phyloP scores from a whole-genome alignment of 2,113 vertebrate genomes.

The Zapus hudsonius region DNA sequence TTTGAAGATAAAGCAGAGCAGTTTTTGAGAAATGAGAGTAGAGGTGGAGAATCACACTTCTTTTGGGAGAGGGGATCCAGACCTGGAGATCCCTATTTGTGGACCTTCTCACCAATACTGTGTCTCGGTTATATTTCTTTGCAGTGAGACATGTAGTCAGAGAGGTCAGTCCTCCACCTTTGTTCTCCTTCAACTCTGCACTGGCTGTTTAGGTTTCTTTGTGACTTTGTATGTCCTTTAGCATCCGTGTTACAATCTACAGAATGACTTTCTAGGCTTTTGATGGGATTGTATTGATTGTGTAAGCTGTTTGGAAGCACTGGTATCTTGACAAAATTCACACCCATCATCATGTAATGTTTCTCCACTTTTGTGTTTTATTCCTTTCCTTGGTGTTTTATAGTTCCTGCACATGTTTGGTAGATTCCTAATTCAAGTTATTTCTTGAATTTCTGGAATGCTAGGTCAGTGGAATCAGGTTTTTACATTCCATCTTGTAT shows the following conservation, averaged over 20 bases:
- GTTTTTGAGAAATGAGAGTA: too few relatives aligned
- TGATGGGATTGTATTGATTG: neutral
- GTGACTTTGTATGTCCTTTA: neutral
- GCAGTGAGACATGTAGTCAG: neutral
- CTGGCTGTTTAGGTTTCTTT: neutral
- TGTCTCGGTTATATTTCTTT: neutral
- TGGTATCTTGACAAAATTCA: neutral
- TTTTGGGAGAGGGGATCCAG: too few relatives aligned
- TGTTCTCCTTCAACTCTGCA: neutral
- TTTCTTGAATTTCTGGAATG: neutral
- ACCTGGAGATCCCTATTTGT: too few relatives aligned
- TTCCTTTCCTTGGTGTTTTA: neutral
- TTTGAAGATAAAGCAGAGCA: too few relatives aligned
- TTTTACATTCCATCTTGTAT: neutral
- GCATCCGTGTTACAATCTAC: neutral
- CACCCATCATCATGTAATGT: neutral
- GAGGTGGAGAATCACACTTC: too few relatives aligned
- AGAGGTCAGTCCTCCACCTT: neutral
- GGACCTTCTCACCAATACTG: neutral
- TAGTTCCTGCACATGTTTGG: neutral
- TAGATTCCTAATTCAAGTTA: neutral
- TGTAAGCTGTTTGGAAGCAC: neutral
- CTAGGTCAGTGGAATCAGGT: rapidly evolving
- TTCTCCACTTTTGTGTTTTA: neutral
- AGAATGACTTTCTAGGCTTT: neutral